Evolutionary conservation across 2,113 vertebrate genomes (phyloP).

Genomic region (Thermophis baileyi): DNA sequence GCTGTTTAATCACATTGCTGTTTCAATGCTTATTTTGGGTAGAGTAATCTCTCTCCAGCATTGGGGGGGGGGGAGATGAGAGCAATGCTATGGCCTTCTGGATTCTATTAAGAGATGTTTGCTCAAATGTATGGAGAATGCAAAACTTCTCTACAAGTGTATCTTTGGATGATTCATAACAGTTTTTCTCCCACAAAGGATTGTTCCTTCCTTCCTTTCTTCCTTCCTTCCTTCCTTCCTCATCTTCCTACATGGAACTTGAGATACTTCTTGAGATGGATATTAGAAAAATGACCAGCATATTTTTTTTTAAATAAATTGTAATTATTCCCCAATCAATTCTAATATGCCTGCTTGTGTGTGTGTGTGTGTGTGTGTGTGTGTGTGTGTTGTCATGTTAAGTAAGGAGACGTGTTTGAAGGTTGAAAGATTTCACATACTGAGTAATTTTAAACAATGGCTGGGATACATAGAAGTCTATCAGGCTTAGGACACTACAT

Average conservation of each 20-base stretch:
- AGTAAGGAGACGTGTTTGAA: background rate
- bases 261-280: background rate
- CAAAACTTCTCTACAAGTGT: background rate
- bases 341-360: background rate
- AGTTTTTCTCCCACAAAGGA: background rate
- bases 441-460: background rate
- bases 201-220: background rate
- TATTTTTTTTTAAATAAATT: background rate
- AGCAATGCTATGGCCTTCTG: constrained; percentile 19
- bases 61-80: constrained; percentile 17
- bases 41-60: constrained; percentile 26
- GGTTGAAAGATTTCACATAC: background rate
- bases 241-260: background rate
- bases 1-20: constrained; percentile 35
- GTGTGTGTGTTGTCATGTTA: background rate
- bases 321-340: background rate
- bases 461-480: background rate
- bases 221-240: too few species aligned
- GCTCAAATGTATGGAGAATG: background rate
- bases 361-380: too few species aligned
- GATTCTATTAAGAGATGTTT: constrained; percentile 4
- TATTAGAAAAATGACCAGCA: background rate
- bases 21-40: constrained; percentile 56
- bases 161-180: background rate
- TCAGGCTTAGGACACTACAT: background rate